Conservation (phyloP, 2,797 vertebrate genomes). For the Scolopax bukidnonensis region DNA sequence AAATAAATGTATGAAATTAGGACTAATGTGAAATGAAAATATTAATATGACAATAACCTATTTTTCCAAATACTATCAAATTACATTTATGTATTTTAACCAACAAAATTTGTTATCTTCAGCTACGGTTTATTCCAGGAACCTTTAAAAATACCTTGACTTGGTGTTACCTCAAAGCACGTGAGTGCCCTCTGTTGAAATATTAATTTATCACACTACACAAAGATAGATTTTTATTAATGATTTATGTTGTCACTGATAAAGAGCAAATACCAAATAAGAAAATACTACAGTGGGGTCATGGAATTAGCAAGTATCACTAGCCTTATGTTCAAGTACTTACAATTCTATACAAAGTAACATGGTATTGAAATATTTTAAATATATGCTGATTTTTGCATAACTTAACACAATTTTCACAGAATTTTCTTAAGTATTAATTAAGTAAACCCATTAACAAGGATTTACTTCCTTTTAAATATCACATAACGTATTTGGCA, state of each 20-base stretch:
- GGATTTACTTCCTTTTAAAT: conserved; percentile 16
- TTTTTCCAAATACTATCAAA: neutral
- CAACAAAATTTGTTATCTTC: neutral
- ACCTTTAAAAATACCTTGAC: neutral
- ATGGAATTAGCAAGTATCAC: neutral
- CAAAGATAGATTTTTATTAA: neutral
- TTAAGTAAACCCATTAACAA: neutral
- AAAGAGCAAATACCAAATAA: neutral
- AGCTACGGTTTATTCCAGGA: neutral
- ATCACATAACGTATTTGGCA: neutral
- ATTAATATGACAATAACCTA: neutral
- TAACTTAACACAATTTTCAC: neutral
- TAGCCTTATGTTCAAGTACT: neutral
- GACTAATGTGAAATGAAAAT: neutral
- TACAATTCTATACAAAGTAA: neutral
- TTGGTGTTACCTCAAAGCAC: neutral
- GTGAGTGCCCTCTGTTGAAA: conserved; percentile 51
- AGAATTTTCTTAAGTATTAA: neutral
- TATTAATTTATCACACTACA: neutral
- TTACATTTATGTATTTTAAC: neutral
- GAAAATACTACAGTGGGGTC: neutral
- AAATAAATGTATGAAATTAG: neutral
- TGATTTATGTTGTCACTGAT: neutral
- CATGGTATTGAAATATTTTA: neutral
- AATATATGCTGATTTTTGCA: neutral